Evolutionary conservation across 1,140 invertebrate genomes (phyloP).

Genomic region (Anadara kagoshimensis): DNA sequence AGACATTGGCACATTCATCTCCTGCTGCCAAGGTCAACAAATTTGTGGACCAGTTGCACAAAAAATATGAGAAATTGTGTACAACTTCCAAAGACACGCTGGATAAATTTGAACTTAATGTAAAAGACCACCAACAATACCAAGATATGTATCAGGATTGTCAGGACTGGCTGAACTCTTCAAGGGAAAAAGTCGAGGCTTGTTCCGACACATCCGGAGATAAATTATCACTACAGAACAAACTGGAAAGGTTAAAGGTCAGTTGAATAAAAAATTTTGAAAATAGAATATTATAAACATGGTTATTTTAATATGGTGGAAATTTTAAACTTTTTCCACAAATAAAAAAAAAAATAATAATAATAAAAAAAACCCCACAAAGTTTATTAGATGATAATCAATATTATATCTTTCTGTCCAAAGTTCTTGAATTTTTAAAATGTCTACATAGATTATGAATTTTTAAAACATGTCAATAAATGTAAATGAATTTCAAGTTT

Average conservation of each 20-base stretch:
- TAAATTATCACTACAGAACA: constrained; percentile 89
- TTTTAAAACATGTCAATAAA: background rate
- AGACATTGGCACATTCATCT: constrained; percentile 84
- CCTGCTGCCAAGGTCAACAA: constrained; percentile 77
- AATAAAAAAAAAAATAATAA: too few species aligned
- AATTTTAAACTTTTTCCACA: too few species aligned
- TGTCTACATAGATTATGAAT: background rate
- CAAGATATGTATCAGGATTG: constrained; percentile 91
- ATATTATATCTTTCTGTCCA: too few species aligned
- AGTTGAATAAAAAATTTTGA: constrained; percentile 24
- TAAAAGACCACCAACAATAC: constrained; percentile 90
- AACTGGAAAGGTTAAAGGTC: constrained; percentile 89
- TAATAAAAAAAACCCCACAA: background rate
- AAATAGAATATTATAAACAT: too few species aligned
- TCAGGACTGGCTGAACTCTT: constrained; percentile 91
- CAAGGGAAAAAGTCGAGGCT: constrained; percentile 86
- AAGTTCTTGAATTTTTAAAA: too few species aligned
- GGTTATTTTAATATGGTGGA: too few species aligned
- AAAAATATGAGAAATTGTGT: constrained; percentile 91
- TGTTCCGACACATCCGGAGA: constrained; percentile 93
- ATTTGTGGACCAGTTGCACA: constrained; percentile 92
- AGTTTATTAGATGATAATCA: background rate
- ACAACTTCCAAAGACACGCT: constrained; percentile 89
- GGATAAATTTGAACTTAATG: constrained; percentile 88
- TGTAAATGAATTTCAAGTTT: background rate